These are phyloP conservation scores for Calyptommatus sinebrachiatus DNA, from an alignment of 2,113 vertebrate genomes.

Conservation along the genomic window DNA sequence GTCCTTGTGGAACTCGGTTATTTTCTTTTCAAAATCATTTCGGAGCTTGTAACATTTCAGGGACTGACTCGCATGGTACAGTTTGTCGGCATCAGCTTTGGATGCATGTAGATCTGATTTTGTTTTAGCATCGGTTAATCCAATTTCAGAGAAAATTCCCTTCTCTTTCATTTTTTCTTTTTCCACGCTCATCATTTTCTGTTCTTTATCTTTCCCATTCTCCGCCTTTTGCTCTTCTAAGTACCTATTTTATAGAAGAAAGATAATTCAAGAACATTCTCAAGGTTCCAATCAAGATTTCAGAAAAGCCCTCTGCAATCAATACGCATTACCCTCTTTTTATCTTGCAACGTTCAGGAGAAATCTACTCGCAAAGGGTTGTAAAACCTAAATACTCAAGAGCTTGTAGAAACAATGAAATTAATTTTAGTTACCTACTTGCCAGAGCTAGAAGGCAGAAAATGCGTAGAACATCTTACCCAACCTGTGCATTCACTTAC, in stretches of 20 bases:
- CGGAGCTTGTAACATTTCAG: constrained; percentile 81
- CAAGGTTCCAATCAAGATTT: constrained; percentile 28
- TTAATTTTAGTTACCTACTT: constrained; percentile 35
- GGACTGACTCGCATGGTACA: constrained; percentile 75
- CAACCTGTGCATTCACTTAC: constrained; percentile 74
- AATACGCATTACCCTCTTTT: constrained; percentile 6
- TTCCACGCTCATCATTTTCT: constrained; percentile 76
- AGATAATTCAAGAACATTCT: constrained; percentile 22
- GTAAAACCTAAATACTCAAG: constrained; percentile 46
- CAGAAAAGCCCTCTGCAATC: constrained; percentile 31
- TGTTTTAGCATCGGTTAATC: constrained; percentile 68
- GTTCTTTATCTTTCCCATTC: constrained; percentile 82
- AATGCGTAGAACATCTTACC: constrained; percentile 74
- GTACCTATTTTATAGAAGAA: constrained; percentile 76
- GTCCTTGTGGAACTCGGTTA: constrained; percentile 78
- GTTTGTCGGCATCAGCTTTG: constrained; percentile 73
- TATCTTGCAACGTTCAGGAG: constrained; percentile 20
- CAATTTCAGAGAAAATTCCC: constrained; percentile 72
- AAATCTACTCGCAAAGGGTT: constrained; percentile 37
- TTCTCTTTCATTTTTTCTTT: constrained; percentile 83
- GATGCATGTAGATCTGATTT: constrained; percentile 78
- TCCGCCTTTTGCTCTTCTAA: constrained; percentile 89
- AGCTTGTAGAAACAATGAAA: constrained; percentile 51
- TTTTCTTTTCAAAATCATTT: constrained; percentile 80
- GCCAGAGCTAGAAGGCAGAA: constrained; percentile 51